phyloP scores from a whole-genome alignment of 2,797 vertebrate species.

The Pangasius sanitwongsei region DNA sequence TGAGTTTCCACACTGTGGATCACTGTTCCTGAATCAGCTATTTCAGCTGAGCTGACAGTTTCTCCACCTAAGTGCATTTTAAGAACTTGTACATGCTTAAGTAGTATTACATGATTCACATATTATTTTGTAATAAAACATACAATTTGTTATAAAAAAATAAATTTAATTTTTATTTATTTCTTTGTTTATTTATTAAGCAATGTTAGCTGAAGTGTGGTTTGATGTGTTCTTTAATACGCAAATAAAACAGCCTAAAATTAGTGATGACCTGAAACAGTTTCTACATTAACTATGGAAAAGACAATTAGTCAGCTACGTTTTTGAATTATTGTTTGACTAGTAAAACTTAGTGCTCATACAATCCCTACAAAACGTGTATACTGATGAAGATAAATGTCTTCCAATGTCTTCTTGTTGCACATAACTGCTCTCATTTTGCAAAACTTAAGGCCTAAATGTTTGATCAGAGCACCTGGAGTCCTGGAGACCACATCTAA shows the following conservation, averaged over 20 bases:
- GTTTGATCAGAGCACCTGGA: constrained; percentile 43
- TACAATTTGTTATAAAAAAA: not conserved
- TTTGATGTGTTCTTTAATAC: not conserved
- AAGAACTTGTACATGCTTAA: not conserved
- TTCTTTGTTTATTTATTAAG: not conserved
- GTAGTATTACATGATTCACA: not conserved
- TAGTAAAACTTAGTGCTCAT: not conserved
- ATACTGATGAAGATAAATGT: not conserved
- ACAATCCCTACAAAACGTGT: too few species aligned
- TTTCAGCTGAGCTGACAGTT: not conserved
- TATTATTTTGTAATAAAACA: not conserved
- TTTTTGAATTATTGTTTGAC: not conserved
- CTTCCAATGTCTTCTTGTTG: not conserved
- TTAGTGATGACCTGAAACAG: not conserved
- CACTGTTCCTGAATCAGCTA: not conserved
- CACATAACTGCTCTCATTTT: constrained; percentile 4
- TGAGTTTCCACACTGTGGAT: not conserved
- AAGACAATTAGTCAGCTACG: not conserved
- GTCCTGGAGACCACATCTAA: constrained; percentile 46
- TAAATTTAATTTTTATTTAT: not conserved
- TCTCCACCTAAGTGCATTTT: not conserved
- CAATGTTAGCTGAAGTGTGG: not conserved
- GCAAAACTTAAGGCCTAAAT: constrained; percentile 12
- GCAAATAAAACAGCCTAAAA: not conserved
- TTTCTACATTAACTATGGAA: not conserved